Base-by-base conservation (phyloP, 2,888 invertebrate genomes). In the Orthosia gothica region DNA sequence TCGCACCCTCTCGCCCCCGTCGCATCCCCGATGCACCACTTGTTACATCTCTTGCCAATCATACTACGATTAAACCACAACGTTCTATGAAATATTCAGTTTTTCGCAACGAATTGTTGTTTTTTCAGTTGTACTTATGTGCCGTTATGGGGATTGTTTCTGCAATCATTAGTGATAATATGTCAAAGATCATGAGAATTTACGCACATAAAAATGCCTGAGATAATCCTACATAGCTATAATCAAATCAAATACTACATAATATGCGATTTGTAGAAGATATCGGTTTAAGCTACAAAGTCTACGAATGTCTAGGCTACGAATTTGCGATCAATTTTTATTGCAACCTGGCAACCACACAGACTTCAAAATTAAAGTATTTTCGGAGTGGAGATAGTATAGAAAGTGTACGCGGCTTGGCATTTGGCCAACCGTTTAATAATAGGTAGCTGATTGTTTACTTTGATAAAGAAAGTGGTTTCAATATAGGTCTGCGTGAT, bases 1-100 rank as follows among this genome's bases (percentile, higher is more conserved):
- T 90, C 90, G 88, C 83, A 75, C 84, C 87, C 85, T 89, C 87
- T 40, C 55, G 52, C 86, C 88, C 89, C 87, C 74, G 76, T 85
- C 91, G 90, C 92, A 91, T 89, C 89, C 88, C 89, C 88, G 90
- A 91, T 94, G 94, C 94, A 94, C 93, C 94, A 95, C 95, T 94
- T 95, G 94, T 95, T 94, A 95, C 94, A 92, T 92, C 93, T 93
- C 88, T 74, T 81, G 83, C 69, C 81, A 76, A 84, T 81, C 81
- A 69, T 75, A 59, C 54, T 65, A 69, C 63, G 50, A 79, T 74
- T 64, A 64, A 65, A 67, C 23, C 12, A 32, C 59, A 70, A 77
- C 11, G 20, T 67, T 66, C 40, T 26, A 59, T 57, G 40, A 49
- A 76, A 58, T 45, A 61, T 61, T 54, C 47, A n/a, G 66, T 58